phyloP scores from a whole-genome alignment of 2,113 vertebrate genomes.

The Ptilonorhynchus violaceus region DNA sequence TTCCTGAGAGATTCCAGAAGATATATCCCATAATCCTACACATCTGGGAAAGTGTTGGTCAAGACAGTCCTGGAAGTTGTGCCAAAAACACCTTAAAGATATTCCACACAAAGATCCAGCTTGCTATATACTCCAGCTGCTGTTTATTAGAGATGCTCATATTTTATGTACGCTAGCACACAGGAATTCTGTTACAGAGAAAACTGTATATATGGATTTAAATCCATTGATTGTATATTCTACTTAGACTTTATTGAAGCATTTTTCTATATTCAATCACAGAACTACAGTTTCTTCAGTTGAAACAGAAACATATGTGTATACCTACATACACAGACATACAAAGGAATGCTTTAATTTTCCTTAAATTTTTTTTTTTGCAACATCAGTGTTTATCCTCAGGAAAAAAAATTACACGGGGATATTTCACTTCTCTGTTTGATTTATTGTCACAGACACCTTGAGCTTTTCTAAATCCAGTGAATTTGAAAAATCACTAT shows the following conservation, averaged over 20 bases:
- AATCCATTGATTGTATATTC: neutral
- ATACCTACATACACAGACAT: neutral
- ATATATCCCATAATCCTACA: slow-evolving; percentile 52
- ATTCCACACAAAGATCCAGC: slow-evolving; percentile 44
- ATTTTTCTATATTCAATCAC: neutral
- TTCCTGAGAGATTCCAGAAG: slow-evolving; percentile 44
- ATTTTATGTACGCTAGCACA: slow-evolving; percentile 20
- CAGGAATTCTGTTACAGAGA: neutral
- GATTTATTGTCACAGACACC: neutral
- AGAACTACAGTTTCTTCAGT: neutral
- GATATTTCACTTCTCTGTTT: neutral
- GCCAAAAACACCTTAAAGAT: slow-evolving; percentile 66
- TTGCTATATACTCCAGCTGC: slow-evolving; percentile 49
- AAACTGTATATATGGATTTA: neutral
- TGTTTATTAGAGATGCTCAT: slow-evolving; percentile 51
- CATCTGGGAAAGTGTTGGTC: slow-evolving; percentile 61
- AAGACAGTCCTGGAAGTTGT: slow-evolving; percentile 30
- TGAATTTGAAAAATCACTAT: neutral
- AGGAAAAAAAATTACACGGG: neutral
- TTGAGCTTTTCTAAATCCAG: neutral
- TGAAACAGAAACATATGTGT: neutral
- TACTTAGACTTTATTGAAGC: neutral
- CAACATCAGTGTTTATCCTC: neutral
- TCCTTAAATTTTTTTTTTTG: neutral
- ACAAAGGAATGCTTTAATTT: neutral